Evolutionary conservation across 2,888 invertebrate species (phyloP), one percentile per base, ranked within the genome.

Genomic region (Chrysolina oricalcia): DNA sequence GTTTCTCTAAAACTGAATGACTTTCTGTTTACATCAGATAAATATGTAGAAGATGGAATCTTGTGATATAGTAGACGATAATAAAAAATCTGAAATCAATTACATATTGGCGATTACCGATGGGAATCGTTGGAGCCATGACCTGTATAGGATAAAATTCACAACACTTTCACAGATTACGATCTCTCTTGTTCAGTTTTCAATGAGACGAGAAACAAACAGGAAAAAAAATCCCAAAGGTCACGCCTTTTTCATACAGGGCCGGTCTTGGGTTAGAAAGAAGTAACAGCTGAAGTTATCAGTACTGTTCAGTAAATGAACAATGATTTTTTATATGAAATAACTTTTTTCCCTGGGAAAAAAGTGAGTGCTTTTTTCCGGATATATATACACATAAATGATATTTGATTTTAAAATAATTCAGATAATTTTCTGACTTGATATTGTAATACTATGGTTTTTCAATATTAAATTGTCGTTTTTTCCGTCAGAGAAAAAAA

Each of bases 221-320:
- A n/a, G 27, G 9, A 27, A 59, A 50, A 59, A 59, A 59, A 17
- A 11, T 59, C 27, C 27, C 59, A n/a, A 11, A 13, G 27, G 59
- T 59, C 59, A 59, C 59, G 59, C 59, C 59, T 35, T 35, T 27
- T 23, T n/a, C 27, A 76, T 79, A 82, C 85, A 85, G 85, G 84
- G 81, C 83, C 85, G 84, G 82, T 84, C 83, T 75, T 70, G 80
- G 81, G 83, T 82, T 65, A 35, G 59, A 72, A 67, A 67, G 81
- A 82, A 81, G 81, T 82, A 80, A 78, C 69, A 81, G 80, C 80
- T 84, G 84, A 86, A 86, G 85, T n/a, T n/a, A n/a, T 86, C 86
- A 85, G 74, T 78, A 74, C 81, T 86, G 86, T 86, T 86, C 85
- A 84, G 85, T 85, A 85, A 83, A 83, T 83, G 82, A 82, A n/a